Base-by-base conservation (phyloP, 2,113 vertebrate genomes). In the Phrynocephalus versicolor region DNA sequence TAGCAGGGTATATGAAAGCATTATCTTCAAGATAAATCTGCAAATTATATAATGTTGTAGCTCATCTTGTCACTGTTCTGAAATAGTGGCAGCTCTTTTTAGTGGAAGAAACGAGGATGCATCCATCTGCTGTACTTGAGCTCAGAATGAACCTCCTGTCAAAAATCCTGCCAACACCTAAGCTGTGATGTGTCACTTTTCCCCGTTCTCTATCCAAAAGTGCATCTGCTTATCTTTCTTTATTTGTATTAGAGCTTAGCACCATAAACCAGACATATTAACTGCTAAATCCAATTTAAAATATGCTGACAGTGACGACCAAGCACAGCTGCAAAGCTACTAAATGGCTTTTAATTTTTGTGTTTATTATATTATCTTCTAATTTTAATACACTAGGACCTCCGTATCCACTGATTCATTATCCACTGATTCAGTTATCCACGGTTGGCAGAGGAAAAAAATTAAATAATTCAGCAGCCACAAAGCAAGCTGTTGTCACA, bases 71-170 rank as follows among this genome's bases (percentile, higher is more conserved):
- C 45, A 58, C 55, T 35, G n/a, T 78, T 78, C 39, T 18, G 27
- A 80, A 80, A 45, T 65, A 80, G 27, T 62, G n/a, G 79, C 25
- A 39, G 25, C 35, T 62, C 37, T 41, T 65, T 25, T n/a, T n/a
- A n/a, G 33, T 60, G 30, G 13, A 30, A 78, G 75, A 41, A 80
- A 9, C 10, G 18, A 27, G 30, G 79, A 51, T 67, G 27, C 35
- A 80, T 67, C 79, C 79, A 80, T 67, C 62, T 67, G 62, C 23
- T 67, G 45, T 27, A 67, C 27, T 67, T 80, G 35, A 65, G 78
- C 60, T 65, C 37, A 64, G 37, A 65, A 80, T 80, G 39, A 45
- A 80, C 39, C 27, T 67, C 79, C n/a, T 80, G 79, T 80, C 62
- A 80, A n/a, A 27, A 80, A 80, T 45, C 27, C 39, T 45, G 62